Conservation (phyloP, 2,113 vertebrate genomes). For the Stigmatopora argus region DNA sequence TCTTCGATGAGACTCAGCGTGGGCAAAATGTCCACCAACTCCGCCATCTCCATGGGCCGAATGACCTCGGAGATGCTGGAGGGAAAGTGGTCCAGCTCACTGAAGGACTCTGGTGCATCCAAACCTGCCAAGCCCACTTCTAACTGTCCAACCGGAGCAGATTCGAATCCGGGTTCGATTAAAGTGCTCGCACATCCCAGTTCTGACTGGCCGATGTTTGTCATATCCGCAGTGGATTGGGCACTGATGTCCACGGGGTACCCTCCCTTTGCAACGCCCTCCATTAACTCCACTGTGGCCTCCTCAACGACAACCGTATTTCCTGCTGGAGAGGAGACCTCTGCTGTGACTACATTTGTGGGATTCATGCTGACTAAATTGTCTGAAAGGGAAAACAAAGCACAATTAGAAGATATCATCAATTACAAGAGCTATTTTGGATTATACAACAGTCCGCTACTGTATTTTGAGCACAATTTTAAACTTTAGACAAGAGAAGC, state of each 20-base stretch:
- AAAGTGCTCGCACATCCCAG: constrained; percentile 31
- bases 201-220: constrained; percentile 30
- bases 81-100: constrained; percentile 14
- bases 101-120: constrained; percentile 25
- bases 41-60: constrained; percentile 58
- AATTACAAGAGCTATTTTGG: background rate
- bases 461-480: background rate
- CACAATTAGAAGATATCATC: background rate
- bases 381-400: constrained; percentile 26
- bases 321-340: constrained; percentile 22
- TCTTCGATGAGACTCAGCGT: constrained; percentile 57
- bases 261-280: constrained; percentile 57
- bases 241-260: constrained; percentile 57
- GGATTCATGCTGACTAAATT: constrained; percentile 6
- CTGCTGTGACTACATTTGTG: constrained; percentile 15
- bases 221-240: constrained; percentile 37
- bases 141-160: constrained; percentile 32
- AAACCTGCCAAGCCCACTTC: constrained; percentile 29
- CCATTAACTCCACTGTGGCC: constrained; percentile 10
- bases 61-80: constrained; percentile 54
- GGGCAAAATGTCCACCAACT: constrained; percentile 59
- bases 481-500: no score
- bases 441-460: background rate
- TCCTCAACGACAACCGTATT: constrained; percentile 15
- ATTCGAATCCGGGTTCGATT: constrained; percentile 34